Base-by-base conservation (phyloP, 2,888 invertebrate species). In the Brenthis ino region DNA sequence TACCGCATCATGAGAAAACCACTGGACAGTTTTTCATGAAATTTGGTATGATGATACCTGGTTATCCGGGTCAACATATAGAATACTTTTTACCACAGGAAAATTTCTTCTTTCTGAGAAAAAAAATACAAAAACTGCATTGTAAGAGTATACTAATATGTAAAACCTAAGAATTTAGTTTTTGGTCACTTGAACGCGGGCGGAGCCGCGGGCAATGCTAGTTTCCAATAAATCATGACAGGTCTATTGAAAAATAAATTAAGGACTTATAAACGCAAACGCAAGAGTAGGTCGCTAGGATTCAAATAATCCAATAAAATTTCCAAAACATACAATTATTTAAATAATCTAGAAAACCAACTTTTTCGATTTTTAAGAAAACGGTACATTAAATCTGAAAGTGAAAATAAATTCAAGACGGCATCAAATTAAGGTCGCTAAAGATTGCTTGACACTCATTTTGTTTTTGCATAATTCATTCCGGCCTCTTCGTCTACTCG, bases 381-480 rank as follows among this genome's bases (percentile, higher is more conserved):
- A 63, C 28, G 68, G 57, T 48, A 69, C 64, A 68, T 73, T 72
- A 71, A 73, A 65, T 64, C 64, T 68, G 63, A 67, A 72, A 72
- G 74, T 67, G 70, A 71, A 75, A 74, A 73, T 70, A 72, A 73
- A 73, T 73, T 72, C 72, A 72, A 75, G 72, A 75, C 64, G 75
- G 67, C 68, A 60, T 71, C 64, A 68, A 72, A 75, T 69, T 72
- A 69, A 71, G 69, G 72, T 65, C 72, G 72, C 69, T 54, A 71
- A 69, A 71, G 73, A 69, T 73, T 72, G 70, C 73, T 75, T 71
- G 74, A 73, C 74, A 75, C 71, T 74, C 74, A 75, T 76, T 76
- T 73, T 74, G 71, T 72, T 73, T 73, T 75, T 76, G 74, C 76
- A 76, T 76, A 76, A 76, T 76, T 74, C 74, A 75, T 76, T 75